Conservation (phyloP, 2,797 vertebrate species). For the Spinus pinus region DNA sequence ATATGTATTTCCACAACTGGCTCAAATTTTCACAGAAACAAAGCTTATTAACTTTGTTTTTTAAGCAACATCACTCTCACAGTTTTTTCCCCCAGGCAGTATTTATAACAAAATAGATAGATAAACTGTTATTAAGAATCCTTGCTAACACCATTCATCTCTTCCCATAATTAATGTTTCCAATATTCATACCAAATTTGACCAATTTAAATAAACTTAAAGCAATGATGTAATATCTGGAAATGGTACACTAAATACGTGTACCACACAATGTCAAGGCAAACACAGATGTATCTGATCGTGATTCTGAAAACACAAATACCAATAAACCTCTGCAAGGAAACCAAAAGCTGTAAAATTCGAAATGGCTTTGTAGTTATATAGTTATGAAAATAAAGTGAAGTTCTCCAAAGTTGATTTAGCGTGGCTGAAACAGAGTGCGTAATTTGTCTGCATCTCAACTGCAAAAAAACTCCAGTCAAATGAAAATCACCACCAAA, state of each 20-base stretch:
- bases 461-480: neutral
- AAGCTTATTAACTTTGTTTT: neutral
- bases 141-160: neutral
- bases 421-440: neutral
- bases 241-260: neutral
- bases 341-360: neutral
- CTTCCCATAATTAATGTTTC: neutral
- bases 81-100: neutral
- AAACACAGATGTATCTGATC: neutral
- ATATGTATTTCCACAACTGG: neutral
- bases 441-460: neutral
- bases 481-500: neutral
- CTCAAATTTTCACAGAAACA: neutral
- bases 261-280: neutral
- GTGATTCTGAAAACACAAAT: constrained; percentile 12
- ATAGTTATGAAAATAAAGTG: neutral
- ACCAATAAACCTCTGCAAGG: neutral
- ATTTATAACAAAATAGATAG: neutral
- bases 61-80: neutral
- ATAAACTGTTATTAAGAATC: neutral
- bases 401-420: neutral
- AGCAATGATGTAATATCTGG: neutral
- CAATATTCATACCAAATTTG: neutral
- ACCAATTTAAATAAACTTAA: neutral
- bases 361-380: neutral